These are phyloP conservation scores for Eupithecia subfuscata DNA, from an alignment of 2,888 invertebrate species.

Conservation along the genomic window DNA sequence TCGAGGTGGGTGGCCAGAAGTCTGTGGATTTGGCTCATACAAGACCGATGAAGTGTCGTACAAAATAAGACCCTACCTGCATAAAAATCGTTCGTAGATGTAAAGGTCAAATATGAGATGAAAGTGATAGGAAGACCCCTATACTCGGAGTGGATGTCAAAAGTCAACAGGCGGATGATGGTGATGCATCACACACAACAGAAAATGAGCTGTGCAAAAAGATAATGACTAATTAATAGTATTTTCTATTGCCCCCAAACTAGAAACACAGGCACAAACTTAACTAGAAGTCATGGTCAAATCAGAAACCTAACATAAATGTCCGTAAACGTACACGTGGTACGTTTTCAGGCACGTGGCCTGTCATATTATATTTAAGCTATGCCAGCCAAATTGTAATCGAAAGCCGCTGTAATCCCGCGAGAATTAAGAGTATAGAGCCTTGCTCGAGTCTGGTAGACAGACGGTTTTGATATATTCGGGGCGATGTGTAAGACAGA, in stretches of 20 bases:
- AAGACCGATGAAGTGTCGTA: too few relatives aligned
- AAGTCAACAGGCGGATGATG: too few relatives aligned
- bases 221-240: too few relatives aligned
- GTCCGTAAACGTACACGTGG: not conserved
- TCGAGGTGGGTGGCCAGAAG: too few relatives aligned
- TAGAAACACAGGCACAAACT: not conserved
- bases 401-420: not conserved
- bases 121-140: too few relatives aligned
- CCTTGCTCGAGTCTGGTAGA: not conserved
- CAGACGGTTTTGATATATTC: not conserved
- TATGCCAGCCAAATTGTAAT: not conserved
- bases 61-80: too few relatives aligned
- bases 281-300: not conserved
- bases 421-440: not conserved
- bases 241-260: not conserved
- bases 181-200: too few relatives aligned
- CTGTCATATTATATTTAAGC: not conserved
- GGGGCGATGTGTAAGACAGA: not conserved
- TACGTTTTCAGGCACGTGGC: not conserved
- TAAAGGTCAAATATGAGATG: too few relatives aligned
- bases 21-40: too few relatives aligned
- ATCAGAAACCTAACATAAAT: not conserved
- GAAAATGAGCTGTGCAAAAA: too few relatives aligned
- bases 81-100: too few relatives aligned
- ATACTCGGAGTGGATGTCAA: too few relatives aligned